These are phyloP conservation scores for Elymnias hypermnestra DNA, from an alignment of 1,140 invertebrate genomes.

Conservation along the genomic window DNA sequence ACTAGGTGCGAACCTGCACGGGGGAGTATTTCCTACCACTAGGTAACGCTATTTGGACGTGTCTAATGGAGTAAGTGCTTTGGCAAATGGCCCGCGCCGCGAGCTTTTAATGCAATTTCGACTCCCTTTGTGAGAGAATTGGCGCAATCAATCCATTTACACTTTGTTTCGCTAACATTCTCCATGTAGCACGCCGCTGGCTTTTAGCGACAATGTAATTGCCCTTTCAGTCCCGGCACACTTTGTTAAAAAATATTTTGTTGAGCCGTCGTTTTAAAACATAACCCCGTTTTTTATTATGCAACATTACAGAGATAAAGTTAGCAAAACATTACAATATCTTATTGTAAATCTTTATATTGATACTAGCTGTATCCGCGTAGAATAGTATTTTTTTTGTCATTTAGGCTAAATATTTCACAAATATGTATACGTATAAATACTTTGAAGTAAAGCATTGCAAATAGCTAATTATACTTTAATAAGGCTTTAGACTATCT, in stretches of 20 bases:
- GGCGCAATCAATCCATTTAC: conserved; percentile 74
- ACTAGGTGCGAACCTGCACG: conserved; percentile 23
- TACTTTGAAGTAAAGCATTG: no score
- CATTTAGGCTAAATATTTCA: no score
- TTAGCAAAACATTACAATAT: no score
- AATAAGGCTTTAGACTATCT: no score
- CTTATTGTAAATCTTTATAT: no score
- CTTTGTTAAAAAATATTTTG: conserved; percentile 40
- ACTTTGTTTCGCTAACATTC: conserved; percentile 72
- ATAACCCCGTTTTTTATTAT: neutral
- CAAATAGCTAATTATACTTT: no score
- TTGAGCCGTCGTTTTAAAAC: conserved; percentile 13
- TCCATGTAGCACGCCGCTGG: conserved; percentile 32
- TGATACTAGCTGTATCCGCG: no score
- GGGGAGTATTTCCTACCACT: conserved; percentile 35
- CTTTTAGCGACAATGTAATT: conserved; percentile 64
- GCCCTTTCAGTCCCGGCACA: conserved; percentile 32
- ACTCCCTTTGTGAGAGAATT: conserved; percentile 67
- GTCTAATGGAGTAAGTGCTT: conserved; percentile 72
- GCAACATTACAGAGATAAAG: neutral
- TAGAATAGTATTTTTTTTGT: no score
- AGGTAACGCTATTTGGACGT: conserved; percentile 66
- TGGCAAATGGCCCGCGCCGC: conserved; percentile 65
- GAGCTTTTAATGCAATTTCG: conserved; percentile 72
- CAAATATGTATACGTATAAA: no score